Evolutionary conservation across 2,113 vertebrate species (phyloP), one percentile per base, ranked within the genome.

Genomic region (Coptodon bakossiorum): DNA sequence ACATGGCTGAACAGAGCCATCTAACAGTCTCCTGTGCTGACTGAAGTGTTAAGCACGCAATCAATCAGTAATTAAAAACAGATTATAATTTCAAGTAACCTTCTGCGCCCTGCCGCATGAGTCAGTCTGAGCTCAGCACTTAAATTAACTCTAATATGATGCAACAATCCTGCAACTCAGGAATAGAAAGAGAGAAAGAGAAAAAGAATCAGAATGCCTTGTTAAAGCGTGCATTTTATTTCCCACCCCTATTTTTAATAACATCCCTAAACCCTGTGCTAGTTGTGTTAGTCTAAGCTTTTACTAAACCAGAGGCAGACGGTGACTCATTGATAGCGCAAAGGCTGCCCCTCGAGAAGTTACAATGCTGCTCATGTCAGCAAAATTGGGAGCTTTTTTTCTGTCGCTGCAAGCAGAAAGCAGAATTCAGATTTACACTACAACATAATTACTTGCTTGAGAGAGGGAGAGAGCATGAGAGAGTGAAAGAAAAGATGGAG

Each of bases 111-210:
- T 1, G 34, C 61, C 36, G 3, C 9, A 19, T 82, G 89, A 93
- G 61, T 91, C 88, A 89, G 54, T 43, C 56, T 91, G 91, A 94
- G 81, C 85, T 92, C 88, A 95, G 85, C 91, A 61, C 66, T 80
- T 54, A 22, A 76, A 57, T 48, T 38, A 38, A 40, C 48, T 61
- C 34, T 11, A 27, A 83, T 3, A 78, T 94, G 91, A 94, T 93
- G 93, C 91, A 94, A 93, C 34, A 10, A 52, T 83, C 81, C 57
- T 84, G 92, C 81, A 92, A 94, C 86, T 6, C 57, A 61, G 71
- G 43, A 84, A 61, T 2, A 22, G 22, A 22, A 22, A 22, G 22
- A 86, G 82, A 24, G 6, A 59, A 81, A 82, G 71, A 82, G 83
- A 88, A 84, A 82, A 29, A 88, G 34, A 66, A 66, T 89, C 91